These are phyloP conservation scores for Pyrochroa serraticornis DNA, from an alignment of 2,888 invertebrate species.

Conservation along the genomic window DNA sequence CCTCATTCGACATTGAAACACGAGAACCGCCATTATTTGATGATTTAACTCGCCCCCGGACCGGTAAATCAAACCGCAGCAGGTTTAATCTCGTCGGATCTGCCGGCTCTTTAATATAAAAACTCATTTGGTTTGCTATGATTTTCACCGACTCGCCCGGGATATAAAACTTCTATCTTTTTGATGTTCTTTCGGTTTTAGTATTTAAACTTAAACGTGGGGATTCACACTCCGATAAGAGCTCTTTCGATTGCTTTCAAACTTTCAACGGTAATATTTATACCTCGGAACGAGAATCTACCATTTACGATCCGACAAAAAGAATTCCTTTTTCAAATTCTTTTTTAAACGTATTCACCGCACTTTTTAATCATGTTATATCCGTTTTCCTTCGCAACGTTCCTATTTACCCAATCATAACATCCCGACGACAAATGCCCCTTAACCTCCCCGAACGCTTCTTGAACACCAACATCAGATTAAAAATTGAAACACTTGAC, in stretches of 20 bases:
- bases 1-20: constrained; percentile 25
- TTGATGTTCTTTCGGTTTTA: constrained; percentile 35
- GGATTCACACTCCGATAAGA: constrained; percentile 29
- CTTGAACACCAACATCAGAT: too few species aligned
- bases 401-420: too few species aligned
- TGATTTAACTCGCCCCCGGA: constrained; percentile 10
- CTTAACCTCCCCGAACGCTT: too few species aligned
- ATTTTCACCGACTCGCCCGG: constrained; percentile 24
- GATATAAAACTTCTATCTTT: constrained; percentile 37
- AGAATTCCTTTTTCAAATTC: constrained; percentile 3
- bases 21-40: constrained; percentile 15
- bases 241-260: constrained; percentile 27
- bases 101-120: constrained; percentile 29
- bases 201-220: constrained; percentile 33
- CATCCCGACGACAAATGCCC: too few species aligned
- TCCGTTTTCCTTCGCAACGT: too few species aligned
- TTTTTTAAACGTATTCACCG: constrained; percentile 6
- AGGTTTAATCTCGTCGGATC: constrained; percentile 9
- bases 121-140: constrained; percentile 34
- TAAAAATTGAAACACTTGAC: too few species aligned
- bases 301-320: constrained; percentile 8
- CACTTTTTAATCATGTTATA: constrained; percentile 1
- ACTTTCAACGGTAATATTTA: constrained; percentile 30
- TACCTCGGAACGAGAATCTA: constrained; percentile 9
- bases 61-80: constrained; percentile 18